Evolutionary conservation across 2,888 invertebrate genomes (phyloP).

Genomic region (Belgica antarctica): DNA sequence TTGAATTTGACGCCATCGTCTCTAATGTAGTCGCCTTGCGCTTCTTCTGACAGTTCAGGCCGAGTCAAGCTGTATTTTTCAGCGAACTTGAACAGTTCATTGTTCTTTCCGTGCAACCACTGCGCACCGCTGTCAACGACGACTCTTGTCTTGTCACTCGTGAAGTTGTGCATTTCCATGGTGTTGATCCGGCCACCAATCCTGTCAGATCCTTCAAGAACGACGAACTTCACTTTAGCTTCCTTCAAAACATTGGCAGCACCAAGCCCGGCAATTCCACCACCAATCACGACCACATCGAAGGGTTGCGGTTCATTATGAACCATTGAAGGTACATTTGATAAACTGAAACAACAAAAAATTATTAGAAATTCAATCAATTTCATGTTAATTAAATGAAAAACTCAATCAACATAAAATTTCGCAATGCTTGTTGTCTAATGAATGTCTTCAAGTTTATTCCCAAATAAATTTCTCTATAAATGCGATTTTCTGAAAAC

Average conservation of each 20-base stretch:
- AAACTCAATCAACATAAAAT: too few relatives aligned
- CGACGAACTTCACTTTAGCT: constrained; percentile 22
- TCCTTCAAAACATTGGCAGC: constrained; percentile 34
- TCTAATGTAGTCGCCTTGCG: constrained; percentile 58
- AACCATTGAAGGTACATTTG: too few relatives aligned
- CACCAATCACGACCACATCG: constrained; percentile 44
- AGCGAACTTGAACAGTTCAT: constrained; percentile 52
- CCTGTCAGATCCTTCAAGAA: constrained; percentile 44
- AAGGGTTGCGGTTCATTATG: too few relatives aligned
- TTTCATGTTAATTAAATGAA: too few relatives aligned
- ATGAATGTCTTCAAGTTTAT: too few relatives aligned
- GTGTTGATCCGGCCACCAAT: constrained; percentile 45
- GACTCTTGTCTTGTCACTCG: not conserved
- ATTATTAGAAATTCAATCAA: too few relatives aligned
- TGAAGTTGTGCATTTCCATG: constrained; percentile 19
- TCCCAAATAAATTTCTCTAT: too few relatives aligned
- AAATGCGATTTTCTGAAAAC: too few relatives aligned
- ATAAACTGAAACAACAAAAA: not conserved
- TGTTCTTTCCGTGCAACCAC: constrained; percentile 55
- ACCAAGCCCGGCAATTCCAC: constrained; percentile 44
- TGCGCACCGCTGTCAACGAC: constrained; percentile 54
- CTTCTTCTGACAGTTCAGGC: constrained; percentile 56
- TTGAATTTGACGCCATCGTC: constrained; percentile 57
- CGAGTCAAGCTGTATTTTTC: constrained; percentile 48
- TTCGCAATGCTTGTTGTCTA: too few relatives aligned